These are phyloP conservation scores for Nannoperca australis DNA, from an alignment of 2,797 vertebrate species.

Conservation along the genomic window DNA sequence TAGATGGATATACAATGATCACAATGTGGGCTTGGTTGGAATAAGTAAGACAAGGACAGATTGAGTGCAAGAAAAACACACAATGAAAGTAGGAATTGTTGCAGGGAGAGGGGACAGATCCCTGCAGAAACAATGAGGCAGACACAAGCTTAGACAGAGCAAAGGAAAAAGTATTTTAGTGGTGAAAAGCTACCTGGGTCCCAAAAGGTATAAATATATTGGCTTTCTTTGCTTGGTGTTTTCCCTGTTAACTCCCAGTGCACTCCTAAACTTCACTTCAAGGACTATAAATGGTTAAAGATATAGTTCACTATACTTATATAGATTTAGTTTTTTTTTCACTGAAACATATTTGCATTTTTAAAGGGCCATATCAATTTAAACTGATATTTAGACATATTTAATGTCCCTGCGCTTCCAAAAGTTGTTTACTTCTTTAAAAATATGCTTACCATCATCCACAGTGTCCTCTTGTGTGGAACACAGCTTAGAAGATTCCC, in stretches of 20 bases:
- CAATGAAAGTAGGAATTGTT: slow-evolving; percentile 10
- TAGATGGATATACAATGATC: slow-evolving; percentile 5
- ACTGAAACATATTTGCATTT: slow-evolving; percentile 10
- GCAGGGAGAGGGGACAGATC: slow-evolving; percentile 9
- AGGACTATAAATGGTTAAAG: slow-evolving; percentile 5
- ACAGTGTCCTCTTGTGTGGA: neutral
- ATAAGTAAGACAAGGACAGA: neutral
- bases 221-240: neutral
- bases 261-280: slow-evolving; percentile 12
- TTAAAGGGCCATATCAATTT: slow-evolving; percentile 1
- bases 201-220: slow-evolving; percentile 17
- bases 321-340: neutral
- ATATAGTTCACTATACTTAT: neutral
- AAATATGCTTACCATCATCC: neutral
- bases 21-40: slow-evolving; percentile 9
- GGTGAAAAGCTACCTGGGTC: slow-evolving; percentile 14
- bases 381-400: neutral
- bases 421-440: neutral
- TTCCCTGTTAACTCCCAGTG: neutral
- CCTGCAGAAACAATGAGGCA: neutral
- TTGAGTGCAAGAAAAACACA: slow-evolving; percentile 26
- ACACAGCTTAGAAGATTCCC: neutral
- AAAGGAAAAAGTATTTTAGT: neutral
- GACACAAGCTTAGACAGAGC: slow-evolving; percentile 8
- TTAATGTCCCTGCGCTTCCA: neutral